phyloP scores from a whole-genome alignment of 1,140 invertebrate species.

The Atopsyche davidsoni region DNA sequence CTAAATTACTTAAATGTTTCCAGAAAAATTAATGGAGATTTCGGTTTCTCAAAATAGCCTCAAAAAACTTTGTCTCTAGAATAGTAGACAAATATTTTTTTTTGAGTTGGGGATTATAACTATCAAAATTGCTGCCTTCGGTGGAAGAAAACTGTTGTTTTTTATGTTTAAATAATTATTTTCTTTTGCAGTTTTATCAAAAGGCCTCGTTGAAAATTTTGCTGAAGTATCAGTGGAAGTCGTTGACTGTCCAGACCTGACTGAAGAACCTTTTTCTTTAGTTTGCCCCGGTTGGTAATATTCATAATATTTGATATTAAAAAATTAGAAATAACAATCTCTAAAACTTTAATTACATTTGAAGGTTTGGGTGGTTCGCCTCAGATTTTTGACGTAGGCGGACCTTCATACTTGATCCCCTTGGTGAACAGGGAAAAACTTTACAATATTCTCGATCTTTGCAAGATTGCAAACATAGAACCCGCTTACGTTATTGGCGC shows the following conservation, averaged over 20 bases:
- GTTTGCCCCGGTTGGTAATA: slow-evolving; percentile 60
- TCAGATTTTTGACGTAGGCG: slow-evolving; percentile 77
- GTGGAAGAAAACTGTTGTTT: no score
- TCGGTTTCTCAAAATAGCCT: no score
- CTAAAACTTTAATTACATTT: slow-evolving; percentile 7
- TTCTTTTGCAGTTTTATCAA: slow-evolving; percentile 59
- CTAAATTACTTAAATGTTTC: no score
- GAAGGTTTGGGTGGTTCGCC: slow-evolving; percentile 72
- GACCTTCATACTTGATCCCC: slow-evolving; percentile 75
- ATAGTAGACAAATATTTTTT: not conserved
- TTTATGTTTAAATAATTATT: slow-evolving; percentile 4
- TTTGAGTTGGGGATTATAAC: not conserved
- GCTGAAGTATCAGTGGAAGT: slow-evolving; percentile 61
- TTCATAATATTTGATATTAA: not conserved
- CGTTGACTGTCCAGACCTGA: slow-evolving; percentile 80
- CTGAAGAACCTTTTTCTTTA: slow-evolving; percentile 66
- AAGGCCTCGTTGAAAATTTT: slow-evolving; percentile 67
- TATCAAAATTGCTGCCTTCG: no score
- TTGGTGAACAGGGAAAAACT: slow-evolving; percentile 67
- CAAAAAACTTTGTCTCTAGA: no score
- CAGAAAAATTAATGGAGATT: no score
- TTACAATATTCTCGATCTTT: slow-evolving; percentile 66
- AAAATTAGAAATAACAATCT: no score
- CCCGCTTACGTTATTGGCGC: slow-evolving; percentile 74
- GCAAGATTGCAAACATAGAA: slow-evolving; percentile 47